Base-by-base conservation (phyloP, 2,797 vertebrate species). In the Cetoscarus ocellatus region DNA sequence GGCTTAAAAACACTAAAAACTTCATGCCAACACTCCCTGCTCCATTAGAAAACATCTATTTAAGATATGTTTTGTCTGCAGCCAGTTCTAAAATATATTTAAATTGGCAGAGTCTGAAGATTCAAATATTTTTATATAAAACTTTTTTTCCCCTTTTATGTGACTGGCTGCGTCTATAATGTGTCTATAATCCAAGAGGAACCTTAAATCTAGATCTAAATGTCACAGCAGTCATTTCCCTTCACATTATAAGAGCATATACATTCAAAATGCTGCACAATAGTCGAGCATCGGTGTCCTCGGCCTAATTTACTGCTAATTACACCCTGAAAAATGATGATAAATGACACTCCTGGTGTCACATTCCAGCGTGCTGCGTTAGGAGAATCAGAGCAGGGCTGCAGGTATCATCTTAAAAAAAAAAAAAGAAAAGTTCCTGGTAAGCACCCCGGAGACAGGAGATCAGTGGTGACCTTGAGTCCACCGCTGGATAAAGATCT, bases 401-500 rank as follows among this genome's bases (percentile, higher is more conserved):
- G 75, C 75, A 83, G 61, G 72, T 86, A 82, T 85, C 72, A 64
- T 75, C 86, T 80, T 90, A 76, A 90, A 76, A 92, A 96, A 50
- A 47, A 18, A 10, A 10, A 17, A 10, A 48, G 10, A 48, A 48
- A 95, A 85, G 77, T 84, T 86, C 60, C 72, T 27, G 80, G 55
- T 91, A 92, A 94, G 84, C 89, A 91, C 84, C 86, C 92, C 50
- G 69, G 89, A 72, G 89, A 94, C 79, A 39, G 73, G 67, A 92
- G 90, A 94, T 91, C 87, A 94, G 92, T 82, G 73, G 54, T 87
- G 93, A 95, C 94, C 94, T 96, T 94, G 94, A 91, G 68, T 93
- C 84, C 62, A 43, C 17, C 51, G 75, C 5, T 44, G 59, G 89
- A 94, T 93, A 93, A 81, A 90, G 91, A 94, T 93, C n/a, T 88